Evolutionary conservation across 2,888 invertebrate species (phyloP).

Genomic region (Microdon myrmicae): DNA sequence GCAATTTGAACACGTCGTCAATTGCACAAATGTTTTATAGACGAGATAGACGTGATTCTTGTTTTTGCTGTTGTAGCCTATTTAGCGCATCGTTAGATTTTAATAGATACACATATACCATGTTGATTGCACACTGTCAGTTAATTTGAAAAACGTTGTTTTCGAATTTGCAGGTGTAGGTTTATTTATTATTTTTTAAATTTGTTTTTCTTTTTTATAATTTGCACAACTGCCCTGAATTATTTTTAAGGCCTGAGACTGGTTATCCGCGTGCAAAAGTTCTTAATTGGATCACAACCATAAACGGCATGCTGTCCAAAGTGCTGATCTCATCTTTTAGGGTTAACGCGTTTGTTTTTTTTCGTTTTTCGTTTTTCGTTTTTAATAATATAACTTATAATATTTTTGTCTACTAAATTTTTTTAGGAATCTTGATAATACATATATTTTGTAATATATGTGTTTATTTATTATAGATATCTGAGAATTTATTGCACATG

Average conservation of each 20-base stretch:
- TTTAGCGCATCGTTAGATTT: constrained; percentile 28
- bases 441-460: no score
- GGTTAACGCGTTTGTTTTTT: no score
- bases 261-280: constrained; percentile 11
- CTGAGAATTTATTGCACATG: constrained; percentile 49
- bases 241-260: constrained; percentile 2
- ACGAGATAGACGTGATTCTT: constrained; percentile 33
- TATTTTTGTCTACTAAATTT: no score
- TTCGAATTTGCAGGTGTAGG: constrained; percentile 17
- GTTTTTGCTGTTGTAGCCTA: constrained; percentile 20
- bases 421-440: no score
- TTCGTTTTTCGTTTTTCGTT: no score
- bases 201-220: no score
- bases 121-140: constrained; percentile 40
- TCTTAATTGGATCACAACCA: constrained; percentile 36
- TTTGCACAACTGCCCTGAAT: constrained; percentile 53
- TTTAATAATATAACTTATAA: no score
- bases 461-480: no score
- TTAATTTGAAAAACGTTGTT: constrained; percentile 48
- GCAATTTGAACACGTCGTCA: constrained; percentile 57
- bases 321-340: constrained; percentile 48
- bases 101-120: constrained; percentile 24
- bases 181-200: constrained; percentile 8
- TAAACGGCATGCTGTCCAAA: constrained; percentile 38
- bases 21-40: constrained; percentile 52